Base-by-base conservation (phyloP, 2,113 vertebrate species). In the Clarias macrocephalus region DNA sequence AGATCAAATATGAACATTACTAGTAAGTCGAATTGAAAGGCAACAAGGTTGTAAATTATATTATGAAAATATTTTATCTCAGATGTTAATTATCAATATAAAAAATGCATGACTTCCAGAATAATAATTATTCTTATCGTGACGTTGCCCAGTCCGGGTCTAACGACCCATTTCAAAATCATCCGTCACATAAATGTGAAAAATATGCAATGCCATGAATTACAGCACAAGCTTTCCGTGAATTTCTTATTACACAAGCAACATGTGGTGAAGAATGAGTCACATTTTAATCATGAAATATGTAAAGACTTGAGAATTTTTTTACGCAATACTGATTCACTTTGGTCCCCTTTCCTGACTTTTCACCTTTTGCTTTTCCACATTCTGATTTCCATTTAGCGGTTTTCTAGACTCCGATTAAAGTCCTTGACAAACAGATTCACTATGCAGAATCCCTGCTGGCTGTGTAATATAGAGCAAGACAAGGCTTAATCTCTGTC, bases 211-310 rank as follows among this genome's bases (percentile, higher is more conserved):
- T 88, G 83, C 79, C 83, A 88, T 79, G 10, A 88, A 89, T 89
- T 88, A 89, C 90, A 86, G 76, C 56, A 42, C 57, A 86, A 88
- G 83, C 76, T 87, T 89, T 84, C 88, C 88, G 84, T 89, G 85
- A 79, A 84, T 88, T 80, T 84, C 28, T 57, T 87, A 90, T 92
- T 82, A 88, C 86, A 90, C 82, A 66, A 79, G 87, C 86, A 87
- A 89, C 88, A 85, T 60, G 85, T 57, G 28, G 68, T 77, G 28
- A 28, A 60, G 82, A 85, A 89, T 85, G 65, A 68, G 87, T 85
- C 90, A 90, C 89, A 88, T 92, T 92, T 91, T 90, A 84, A 91
- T 89, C 86, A 86, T 88, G 81, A 90, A 90, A 91, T 80, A 82
- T 81, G 79, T 80, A 86, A 86, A 66, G 84, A 63, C 23, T 28